These are phyloP conservation scores for Xiphophorus hellerii DNA, from an alignment of 2,113 vertebrate species.

Conservation along the genomic window DNA sequence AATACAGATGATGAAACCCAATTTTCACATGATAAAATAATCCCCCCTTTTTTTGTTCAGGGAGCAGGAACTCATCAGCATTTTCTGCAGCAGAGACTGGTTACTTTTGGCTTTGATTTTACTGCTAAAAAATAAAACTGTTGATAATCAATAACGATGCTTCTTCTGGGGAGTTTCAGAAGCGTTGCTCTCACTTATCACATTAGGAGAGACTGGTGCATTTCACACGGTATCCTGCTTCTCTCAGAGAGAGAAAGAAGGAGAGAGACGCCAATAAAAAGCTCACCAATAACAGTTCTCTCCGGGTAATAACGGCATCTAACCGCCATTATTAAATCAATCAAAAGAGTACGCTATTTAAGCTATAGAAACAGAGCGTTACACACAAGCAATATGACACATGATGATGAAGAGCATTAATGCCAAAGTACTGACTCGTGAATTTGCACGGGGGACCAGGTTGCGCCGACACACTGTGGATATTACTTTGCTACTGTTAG, in stretches of 20 bases:
- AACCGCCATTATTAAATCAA: neutral
- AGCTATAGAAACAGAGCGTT: conserved; percentile 9
- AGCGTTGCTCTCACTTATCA: conserved; percentile 20
- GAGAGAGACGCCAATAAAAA: neutral
- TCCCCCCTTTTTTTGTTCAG: conserved; percentile 15
- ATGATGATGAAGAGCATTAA: conserved; percentile 4
- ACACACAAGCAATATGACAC: neutral
- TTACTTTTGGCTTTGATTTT: conserved; percentile 46
- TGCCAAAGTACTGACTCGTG: neutral
- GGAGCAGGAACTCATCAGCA: conserved; percentile 17
- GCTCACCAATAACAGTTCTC: neutral
- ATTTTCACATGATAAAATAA: conserved; percentile 49
- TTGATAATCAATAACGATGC: conserved; percentile 68
- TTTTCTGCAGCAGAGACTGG: conserved; percentile 21
- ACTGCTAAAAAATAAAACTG: conserved; percentile 42
- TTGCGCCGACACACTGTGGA: neutral
- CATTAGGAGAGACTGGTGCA: conserved; percentile 35
- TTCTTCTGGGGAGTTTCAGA: conserved; percentile 34
- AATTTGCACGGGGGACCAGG: neutral
- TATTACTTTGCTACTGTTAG: conserved; percentile 35
- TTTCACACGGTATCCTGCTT: conserved; percentile 21
- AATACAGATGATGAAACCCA: conserved; percentile 42
- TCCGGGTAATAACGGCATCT: neutral
- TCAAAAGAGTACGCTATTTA: neutral
- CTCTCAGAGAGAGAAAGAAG: neutral